Base-by-base conservation (phyloP, 2,888 invertebrate species). In the Spodoptera exigua region DNA sequence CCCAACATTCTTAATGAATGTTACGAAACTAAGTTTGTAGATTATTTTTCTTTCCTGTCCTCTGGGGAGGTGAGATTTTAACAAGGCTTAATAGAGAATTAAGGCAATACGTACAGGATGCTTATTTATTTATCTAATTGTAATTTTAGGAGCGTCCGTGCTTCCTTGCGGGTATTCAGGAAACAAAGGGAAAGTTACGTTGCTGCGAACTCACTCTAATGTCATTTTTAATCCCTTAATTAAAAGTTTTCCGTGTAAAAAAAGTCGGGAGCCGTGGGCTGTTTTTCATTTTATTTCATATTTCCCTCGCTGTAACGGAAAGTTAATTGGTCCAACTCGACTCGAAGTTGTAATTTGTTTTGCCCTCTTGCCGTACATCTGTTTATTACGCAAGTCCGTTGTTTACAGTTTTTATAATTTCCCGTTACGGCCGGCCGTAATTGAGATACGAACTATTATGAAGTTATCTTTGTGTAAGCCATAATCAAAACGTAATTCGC, bases 201-300 rank as follows among this genome's bases (percentile, higher is more conserved):
- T 90, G 89, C 89, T 88, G 81, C 88, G 77, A 91, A 87, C 91
- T 90, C 87, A 81, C 84, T 91, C 84, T 91, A 91, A 92, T 93
- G 92, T 91, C 93, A 93, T 92, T 92, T 93, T 93, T 93, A 92
- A 93, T 92, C 91, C 93, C 90, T 92, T 94, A 93, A 93, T 93
- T 94, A 93, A 94, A 93, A 93, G 90, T 93, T 93, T 78, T 68
- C 85, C 74, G 81, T 84, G 86, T 85, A 90, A 90, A 89, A 61
- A 84, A 91, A 88, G 81, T 80, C 83, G 64, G 74, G 78, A 81
- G 85, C 88, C 86, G 84, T 84, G 80, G 87, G 90, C 88, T 89
- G 89, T 91, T 91, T 91, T 91, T 89, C 90, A 89, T 92, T 93
- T 93, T 91, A 90, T 92, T 92, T 87, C 90, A 93, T 93, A 92